These are phyloP conservation scores for Sitta carolinensis DNA, from an alignment of 2,797 vertebrate genomes.

Conservation along the genomic window DNA sequence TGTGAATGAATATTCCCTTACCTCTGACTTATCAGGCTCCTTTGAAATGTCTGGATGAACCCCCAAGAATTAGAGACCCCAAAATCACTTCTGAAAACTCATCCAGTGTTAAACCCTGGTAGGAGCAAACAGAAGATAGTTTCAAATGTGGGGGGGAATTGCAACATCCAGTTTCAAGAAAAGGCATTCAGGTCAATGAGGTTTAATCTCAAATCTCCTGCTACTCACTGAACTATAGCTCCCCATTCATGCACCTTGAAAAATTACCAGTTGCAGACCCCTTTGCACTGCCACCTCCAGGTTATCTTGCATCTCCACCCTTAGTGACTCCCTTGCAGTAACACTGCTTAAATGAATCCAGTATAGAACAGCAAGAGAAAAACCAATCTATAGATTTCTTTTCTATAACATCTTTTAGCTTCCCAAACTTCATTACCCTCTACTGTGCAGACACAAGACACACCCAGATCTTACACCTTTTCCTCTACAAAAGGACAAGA, in stretches of 20 bases:
- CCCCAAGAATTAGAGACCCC: conserved; percentile 34
- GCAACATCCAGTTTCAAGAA: background rate
- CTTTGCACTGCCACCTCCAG: background rate
- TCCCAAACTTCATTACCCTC: background rate
- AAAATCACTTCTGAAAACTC: conserved; percentile 49
- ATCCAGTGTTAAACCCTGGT: conserved; percentile 19
- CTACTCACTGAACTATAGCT: background rate
- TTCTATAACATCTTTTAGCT: background rate
- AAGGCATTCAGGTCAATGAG: background rate
- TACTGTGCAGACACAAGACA: background rate
- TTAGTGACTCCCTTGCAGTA: background rate
- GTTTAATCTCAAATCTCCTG: background rate
- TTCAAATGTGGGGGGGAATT: background rate
- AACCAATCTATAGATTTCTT: background rate
- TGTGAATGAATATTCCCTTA: background rate
- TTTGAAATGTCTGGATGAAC: conserved; percentile 34
- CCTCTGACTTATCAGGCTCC: conserved; percentile 12
- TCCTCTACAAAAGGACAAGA: background rate
- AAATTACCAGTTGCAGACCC: background rate
- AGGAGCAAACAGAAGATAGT: conserved; percentile 30
- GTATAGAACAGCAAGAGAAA: background rate
- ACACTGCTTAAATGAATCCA: background rate
- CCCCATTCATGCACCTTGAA: background rate
- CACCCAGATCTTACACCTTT: background rate
- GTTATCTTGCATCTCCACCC: background rate